Evolutionary conservation across 2,888 invertebrate species (phyloP), one percentile per base, ranked within the genome.

Genomic region (Sialis fuliginosa): DNA sequence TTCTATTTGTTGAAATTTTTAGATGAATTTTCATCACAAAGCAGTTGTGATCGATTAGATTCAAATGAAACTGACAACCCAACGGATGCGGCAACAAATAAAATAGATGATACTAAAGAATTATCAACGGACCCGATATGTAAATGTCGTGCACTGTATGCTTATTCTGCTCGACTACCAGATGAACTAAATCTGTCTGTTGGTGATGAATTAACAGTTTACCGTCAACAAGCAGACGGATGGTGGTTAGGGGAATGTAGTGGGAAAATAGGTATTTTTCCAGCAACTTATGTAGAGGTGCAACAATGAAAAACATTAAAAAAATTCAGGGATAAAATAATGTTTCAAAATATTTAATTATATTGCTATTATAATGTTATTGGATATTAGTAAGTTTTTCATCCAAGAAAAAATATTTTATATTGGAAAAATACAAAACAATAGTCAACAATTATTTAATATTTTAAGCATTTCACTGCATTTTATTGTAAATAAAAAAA

Each of bases 221-320:
- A 87, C 61, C 81, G 85, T 57, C 91, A 92, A 60, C 89, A 90
- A 62, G 85, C 84, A 33, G 90, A 91, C 58, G 92, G 90, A 35
- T 93, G 93, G 93, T 93, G 92, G 92, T 74, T 88, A 48, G 93
- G 92, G 4, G 88, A 91, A 57, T 72, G 90, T 48, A 79, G 80
- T 57, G 88, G 91, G 40, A 75, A 75, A 51, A 79, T 86, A 51
- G 93, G 93, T 31, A 90, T 91, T 55, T 93, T 93, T 60, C 93
- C 93, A 0, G 91, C 92, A 0, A 92, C 91, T 1, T 93, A 93
- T 60, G 92, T 93, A 6, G 86, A 92, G 69, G 81, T 37, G 6
- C 37, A 37, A 8, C 22, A 22, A 22, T 22, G 22, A 22, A 22
- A 22, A 2, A 2, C 22, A 22, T 22, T 22, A 2, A 2, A 22